Base-by-base conservation (phyloP, 2,888 invertebrate genomes). In the Scaptomyza caliginosa region DNA sequence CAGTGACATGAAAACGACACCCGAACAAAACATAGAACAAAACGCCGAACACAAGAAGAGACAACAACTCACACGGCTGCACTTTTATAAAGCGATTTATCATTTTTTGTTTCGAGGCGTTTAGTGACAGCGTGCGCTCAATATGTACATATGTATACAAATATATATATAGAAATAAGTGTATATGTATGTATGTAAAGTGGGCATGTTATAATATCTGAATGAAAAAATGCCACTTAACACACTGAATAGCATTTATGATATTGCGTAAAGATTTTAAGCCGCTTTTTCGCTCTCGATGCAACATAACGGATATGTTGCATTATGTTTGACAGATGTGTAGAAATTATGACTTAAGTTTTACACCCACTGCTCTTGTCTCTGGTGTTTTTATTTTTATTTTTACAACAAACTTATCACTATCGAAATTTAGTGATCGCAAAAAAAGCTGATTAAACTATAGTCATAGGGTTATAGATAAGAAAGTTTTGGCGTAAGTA, bases 21-120 rank as follows among this genome's bases (percentile, higher is more conserved):
- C 50, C 59, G n/a, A 78, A 52, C 52, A 42, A 56, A 50, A 71
- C 19, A 48, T 50, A 52, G 58, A 79, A 59, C 71, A 72, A 50
- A 65, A 72, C 50, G 34, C 49, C 46, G 46, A 60, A 82, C 76
- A 78, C 50, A 55, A 32, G 13, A 28, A 28, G 11, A n/a, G n/a
- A n/a, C n/a, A n/a, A 56, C 55, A 75, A 74, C 72, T 75, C 77
- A 54, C 77, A 54, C 86, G 62, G 59, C 88, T 87, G 88, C 88
- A 88, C 88, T 89, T 86, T 88, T 88, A 86, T 88, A 88, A 88
- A 87, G 68, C 74, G 74, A 88, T 88, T 89, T 78, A 88, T 88
- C 88, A 88, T 87, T 74, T 76, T 74, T 32, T n/a, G n/a, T n/a
- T 3, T 45, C 67, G 68, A 80, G 77, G 77, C 77, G 77, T 87